Percentiles rank a stretch among this genome's conserved stretches.
These are phyloP conservation scores for Beris morrisii DNA, from an alignment of 2,888 invertebrate species.

Conservation along the genomic window DNA sequence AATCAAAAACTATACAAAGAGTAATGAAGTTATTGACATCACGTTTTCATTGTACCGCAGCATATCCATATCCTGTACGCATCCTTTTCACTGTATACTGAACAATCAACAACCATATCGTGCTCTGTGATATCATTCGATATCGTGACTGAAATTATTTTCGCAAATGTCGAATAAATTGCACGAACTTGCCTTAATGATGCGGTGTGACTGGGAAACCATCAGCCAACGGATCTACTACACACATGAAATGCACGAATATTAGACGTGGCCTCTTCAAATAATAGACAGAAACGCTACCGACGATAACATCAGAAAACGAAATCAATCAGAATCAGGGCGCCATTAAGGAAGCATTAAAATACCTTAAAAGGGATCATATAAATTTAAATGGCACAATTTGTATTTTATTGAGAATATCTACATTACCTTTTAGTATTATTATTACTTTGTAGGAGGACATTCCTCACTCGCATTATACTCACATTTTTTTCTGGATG, in stretches of 20 bases:
- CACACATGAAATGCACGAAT: conserved; percentile 4
- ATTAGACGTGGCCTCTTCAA: conserved; percentile 5
- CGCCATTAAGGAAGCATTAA: conserved; percentile 34
- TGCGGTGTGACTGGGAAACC: conserved; percentile 2
- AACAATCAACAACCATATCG: too few species aligned
- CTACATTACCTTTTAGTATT: too few species aligned
- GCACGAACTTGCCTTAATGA: conserved; percentile 30
- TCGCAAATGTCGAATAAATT: conserved; percentile 27
- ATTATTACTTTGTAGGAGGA: too few species aligned
- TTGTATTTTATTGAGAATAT: conserved; percentile 32
- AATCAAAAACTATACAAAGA: too few species aligned
- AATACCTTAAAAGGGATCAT: conserved; percentile 25
- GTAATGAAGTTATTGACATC: too few species aligned
- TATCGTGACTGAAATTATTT: neutral
- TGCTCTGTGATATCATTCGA: too few species aligned
- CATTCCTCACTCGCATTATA: too few species aligned
- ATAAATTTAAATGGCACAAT: conserved; percentile 35
- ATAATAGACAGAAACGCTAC: neutral
- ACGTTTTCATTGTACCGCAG: too few species aligned
- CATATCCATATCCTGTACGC: too few species aligned
- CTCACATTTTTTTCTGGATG: too few species aligned
- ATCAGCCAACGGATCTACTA: too few species aligned
- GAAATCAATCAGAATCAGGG: conserved; percentile 34
- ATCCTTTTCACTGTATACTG: too few species aligned
- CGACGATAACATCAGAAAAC: conserved; percentile 25